These are phyloP conservation scores for Peromyscus polionotus DNA, from an alignment of 2,113 vertebrate genomes.

Conservation along the genomic window DNA sequence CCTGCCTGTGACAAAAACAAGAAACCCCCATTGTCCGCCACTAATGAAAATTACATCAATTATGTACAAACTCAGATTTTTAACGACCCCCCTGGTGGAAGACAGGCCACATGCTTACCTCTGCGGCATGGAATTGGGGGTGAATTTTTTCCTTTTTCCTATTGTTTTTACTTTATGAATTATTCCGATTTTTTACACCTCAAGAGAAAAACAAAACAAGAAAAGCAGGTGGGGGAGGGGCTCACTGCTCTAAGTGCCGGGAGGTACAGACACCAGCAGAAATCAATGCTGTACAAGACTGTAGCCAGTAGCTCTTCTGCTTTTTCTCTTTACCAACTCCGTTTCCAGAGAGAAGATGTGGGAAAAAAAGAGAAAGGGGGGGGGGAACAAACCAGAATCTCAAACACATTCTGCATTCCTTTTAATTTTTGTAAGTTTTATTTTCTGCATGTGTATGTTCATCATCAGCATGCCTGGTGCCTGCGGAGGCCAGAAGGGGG, in stretches of 20 bases:
- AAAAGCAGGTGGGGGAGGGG: not conserved
- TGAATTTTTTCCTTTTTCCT: not conserved
- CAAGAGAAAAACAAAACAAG: not conserved
- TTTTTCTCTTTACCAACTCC: not conserved
- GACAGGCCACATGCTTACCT: not conserved
- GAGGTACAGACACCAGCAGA: not conserved
- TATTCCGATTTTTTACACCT: not conserved
- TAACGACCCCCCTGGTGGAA: not conserved
- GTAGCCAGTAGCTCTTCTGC: not conserved
- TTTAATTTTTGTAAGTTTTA: not conserved
- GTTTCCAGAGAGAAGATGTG: not conserved
- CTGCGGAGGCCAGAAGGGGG: not conserved
- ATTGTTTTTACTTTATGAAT: not conserved
- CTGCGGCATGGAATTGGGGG: not conserved
- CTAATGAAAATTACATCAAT: not conserved
- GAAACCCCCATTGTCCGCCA: not conserved
- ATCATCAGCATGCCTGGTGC: not conserved
- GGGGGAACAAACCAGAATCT: not conserved
- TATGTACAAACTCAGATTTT: not conserved
- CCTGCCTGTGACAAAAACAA: not conserved
- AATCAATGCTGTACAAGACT: not conserved
- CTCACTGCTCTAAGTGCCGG: not conserved
- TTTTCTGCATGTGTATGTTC: not conserved
- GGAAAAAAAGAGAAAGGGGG: not conserved
- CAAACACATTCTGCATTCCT: not conserved